Evolutionary conservation across 2,113 vertebrate species (phyloP), one percentile per base, ranked within the genome.

Genomic region (Xenus cinereus): DNA sequence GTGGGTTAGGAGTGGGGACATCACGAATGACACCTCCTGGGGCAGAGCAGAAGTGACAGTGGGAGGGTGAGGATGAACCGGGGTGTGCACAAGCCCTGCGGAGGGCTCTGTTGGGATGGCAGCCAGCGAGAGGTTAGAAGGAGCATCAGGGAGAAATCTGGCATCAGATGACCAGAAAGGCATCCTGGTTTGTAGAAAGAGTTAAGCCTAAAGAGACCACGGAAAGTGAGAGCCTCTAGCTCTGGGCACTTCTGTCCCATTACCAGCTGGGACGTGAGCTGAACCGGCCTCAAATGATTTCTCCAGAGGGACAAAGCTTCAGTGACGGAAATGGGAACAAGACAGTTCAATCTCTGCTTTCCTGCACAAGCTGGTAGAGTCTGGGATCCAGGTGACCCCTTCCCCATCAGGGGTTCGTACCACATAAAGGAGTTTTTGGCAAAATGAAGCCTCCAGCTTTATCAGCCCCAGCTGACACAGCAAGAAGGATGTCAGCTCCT

Each of bases 341-440:
- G 48, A 19, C 59, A 71, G 30, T 48, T 79, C 9, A 23, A 51
- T 23, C 35, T 77, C 35, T 90, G 28, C 39, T 69, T 84, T 71
- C 27, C 73, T 39, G 62, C 19, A 67, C 10, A 21, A 68, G 10
- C 1, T 32, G 16, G 46, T 57, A 27, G 10, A 51, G 56, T 54
- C n/a, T 39, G 48, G 46, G 68, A 84, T 57, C 45, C 22, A 37
- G 19, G 7, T 2, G 57, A 18, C 20, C 33, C 28, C 62, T 43
- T 88, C 7, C 20, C 9, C 35, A 14, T 7, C 3, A 4, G 30
- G 33, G 12, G 1, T 60, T 64, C 22, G 3, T 85, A 16, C 12
- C 43, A 43, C 0, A 0, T 30, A 6, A 2, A 39, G 30, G 35
- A 69, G 9, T 5, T 72, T 79, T 33, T 53, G 45, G 53, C 21